Base-by-base conservation (phyloP, 2,888 invertebrate species). In the Biston stratarius region DNA sequence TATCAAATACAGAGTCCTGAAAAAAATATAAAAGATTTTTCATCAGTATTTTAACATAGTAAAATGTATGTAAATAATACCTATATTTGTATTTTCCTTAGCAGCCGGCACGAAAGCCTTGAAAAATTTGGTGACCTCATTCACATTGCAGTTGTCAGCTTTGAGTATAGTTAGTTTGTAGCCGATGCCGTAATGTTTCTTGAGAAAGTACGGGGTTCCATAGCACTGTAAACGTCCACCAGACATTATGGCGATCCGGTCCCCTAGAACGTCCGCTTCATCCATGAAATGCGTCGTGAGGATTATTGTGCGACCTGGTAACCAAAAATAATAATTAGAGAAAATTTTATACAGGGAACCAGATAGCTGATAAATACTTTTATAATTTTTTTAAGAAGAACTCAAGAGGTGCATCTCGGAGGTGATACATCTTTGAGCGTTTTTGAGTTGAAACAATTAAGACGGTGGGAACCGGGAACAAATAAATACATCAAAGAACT, bases 221-320 rank as follows among this genome's bases (percentile, higher is more conserved):
- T 96, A 95, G 78, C 98, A 97, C 79, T 97, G 96, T n/a, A 98
- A 89, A 42, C 95, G 94, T 0, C 98, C 98, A 24, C 96, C 96
- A 0, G 97, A 95, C 97, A 98, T 97, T 55, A 98, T 98, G 5
- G 97, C 98, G 76, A 98, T 97, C 6, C 97, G 95, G 88, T 98
- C 98, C 3, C 97, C 98, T 0, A 98, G 89, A 1, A 97, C 92
- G 86, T 98, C 98, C 0, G 98, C 98, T 87, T 98, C 98, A 79
- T 98, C 98, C 97, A 98, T 98, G 84, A 97, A 97, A 87, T 98
- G 97, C 0, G 97, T 97, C 0, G 97, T 97, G 55, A 98, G 90
- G 40, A 98, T 92, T 81, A 98, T 95, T 0, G 98, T 97, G 6
- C 97, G 94, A 34, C 96, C 97, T 90, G 74, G 74, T 56, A 52